Base-by-base conservation (phyloP, 2,113 vertebrate genomes). In the Alosa alosa region DNA sequence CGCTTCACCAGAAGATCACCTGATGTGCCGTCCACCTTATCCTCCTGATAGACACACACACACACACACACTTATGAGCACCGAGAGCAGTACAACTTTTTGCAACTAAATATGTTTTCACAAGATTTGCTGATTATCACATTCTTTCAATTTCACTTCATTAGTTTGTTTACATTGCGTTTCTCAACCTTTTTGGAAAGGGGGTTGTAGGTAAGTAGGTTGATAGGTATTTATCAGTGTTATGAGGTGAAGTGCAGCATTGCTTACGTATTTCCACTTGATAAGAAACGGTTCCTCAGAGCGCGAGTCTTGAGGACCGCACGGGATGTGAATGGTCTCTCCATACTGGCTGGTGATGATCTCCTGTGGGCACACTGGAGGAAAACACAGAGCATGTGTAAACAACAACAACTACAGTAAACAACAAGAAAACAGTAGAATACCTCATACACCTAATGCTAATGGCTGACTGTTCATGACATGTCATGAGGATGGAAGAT, bases 181-280 rank as follows among this genome's bases (percentile, higher is more conserved):
- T 44, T 44, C 41, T 44, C 41, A 44, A 44, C 41, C 41, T 44
- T 44, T 44, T 44, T 57, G 52, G 15, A 57, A 3, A 13, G 17
- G 5, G 13, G 17, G 52, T 17, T 20, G 18, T 55, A 4, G 52
- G 52, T 55, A 1, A 18, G 11, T 55, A 20, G 57, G 22, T n/a
- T 1, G 22, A 60, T 9, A n/a, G 57, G 82, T 83, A 4, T 20
- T 83, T 83, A 83, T 83, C 83, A 64, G 82, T 89, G 86, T 88
- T 89, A 90, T 87, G 89, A 81, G 36, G 18, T 45, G 9, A 10
- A 81, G 36, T 44, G 36, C 9, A 45, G 1, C 22, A 39, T 55
- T 60, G 97, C 98, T 98, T 96, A 99, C 98, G 82, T 97, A 98
- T 99, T 98, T 99, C 98, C 98, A 99, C 94, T 98, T 98, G 82